These are phyloP conservation scores for Amphipoea lucens DNA, from an alignment of 2,888 invertebrate genomes.

Conservation along the genomic window DNA sequence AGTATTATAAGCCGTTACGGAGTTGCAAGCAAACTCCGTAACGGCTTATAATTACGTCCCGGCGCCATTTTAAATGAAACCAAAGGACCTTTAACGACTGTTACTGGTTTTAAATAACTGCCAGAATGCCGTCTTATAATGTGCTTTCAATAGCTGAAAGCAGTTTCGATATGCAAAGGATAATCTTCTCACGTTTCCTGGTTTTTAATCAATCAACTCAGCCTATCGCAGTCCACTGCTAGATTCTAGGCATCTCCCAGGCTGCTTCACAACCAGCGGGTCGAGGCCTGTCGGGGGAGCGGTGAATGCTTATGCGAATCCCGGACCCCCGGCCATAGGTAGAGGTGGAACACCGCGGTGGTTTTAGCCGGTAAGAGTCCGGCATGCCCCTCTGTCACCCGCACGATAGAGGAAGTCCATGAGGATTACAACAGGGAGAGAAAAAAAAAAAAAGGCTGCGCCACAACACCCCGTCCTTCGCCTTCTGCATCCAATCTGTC, in stretches of 20 bases:
- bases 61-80: background rate
- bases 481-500: background rate
- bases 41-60: background rate
- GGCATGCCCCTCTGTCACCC: no score
- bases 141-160: background rate
- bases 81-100: background rate
- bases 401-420: no score
- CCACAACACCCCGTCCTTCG: background rate
- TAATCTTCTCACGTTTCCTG: background rate
- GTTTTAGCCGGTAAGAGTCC: no score
- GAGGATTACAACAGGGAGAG: no score
- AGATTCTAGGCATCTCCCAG: background rate
- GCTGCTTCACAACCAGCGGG: background rate
- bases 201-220: background rate
- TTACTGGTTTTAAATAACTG: background rate
- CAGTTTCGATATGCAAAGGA: background rate
- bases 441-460: background rate
- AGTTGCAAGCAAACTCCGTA: no score
- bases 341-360: no score
- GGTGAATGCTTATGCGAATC: no score
- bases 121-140: background rate
- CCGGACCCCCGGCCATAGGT: no score
- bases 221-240: background rate
- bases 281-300: no score
- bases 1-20: no score